Base-by-base conservation (phyloP, 2,113 vertebrate genomes). In the Sebastes schlegelii region DNA sequence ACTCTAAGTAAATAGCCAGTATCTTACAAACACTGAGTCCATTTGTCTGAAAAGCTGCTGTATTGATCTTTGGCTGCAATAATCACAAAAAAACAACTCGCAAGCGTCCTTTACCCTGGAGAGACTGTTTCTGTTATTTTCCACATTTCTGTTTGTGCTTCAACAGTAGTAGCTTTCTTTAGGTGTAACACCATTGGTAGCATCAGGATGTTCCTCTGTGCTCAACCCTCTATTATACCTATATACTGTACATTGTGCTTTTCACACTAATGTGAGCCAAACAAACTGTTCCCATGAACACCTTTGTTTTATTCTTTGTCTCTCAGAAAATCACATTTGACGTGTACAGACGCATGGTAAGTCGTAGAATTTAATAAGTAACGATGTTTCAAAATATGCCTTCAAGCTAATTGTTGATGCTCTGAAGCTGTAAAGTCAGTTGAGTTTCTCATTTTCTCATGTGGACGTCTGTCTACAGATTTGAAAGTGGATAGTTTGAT, bases 281-380 rank as follows among this genome's bases (percentile, higher is more conserved):
- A 54, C 23, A 43, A 17, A 16, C 9, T 55, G 16, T 71, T 57
- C 42, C 7, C 58, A 8, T 49, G 17, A 3, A 52, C 58, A 62
- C 55, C 21, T 1, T 17, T 66, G 9, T 88, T 84, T 71, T 74
- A 2, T 93, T 94, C 93, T 94, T 26, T 45, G 5, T 81, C 19
- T 81, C 17, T 40, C 94, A 99, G 98, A 98, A 97, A 95, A 95
- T 94, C 90, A 94, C 94, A 0, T 93, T 96, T 88, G 95, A 96
- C 4, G 89, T 93, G 86, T 95, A 97, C 83, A 96, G 96, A 91
- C 96, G 97, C 90, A 95, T 77, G 65, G 95, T 95, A 88, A 92
- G 94, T 88, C 3, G 43, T 1, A 17, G 2, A 63, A 10, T 40
- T 46, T 52, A 8, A n/a, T 55, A 4, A 10, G 0, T n/a, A 9